Evolutionary conservation across 2,888 invertebrate species (phyloP), one percentile per base, ranked within the genome.

Genomic region (Aethes cnicana): DNA sequence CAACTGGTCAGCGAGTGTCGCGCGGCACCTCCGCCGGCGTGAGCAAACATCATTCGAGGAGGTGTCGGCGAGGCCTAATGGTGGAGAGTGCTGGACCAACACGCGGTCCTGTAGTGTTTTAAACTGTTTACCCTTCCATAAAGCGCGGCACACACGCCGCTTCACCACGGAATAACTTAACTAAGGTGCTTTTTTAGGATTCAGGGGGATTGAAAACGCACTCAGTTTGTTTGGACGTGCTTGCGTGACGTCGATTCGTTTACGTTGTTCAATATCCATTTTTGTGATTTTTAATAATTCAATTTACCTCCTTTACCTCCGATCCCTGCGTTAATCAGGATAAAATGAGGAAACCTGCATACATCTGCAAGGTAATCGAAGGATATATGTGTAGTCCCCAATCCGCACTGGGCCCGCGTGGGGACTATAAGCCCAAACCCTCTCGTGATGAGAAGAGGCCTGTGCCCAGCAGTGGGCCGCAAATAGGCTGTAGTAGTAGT

Each of bases 101-200:
- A 89, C 73, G 69, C 65, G 70, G 74, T 72, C 56, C 76, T 84
- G 80, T 84, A 86, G 89, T 90, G 89, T 90, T 89, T 90, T 90
- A 90, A 90, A 89, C 78, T 90, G 86, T 90, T 90, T 89, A 77
- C 84, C 77, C 77, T 84, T 76, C 88, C 89, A 89, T 89, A 89
- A 88, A 88, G 82, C 89, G 74, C 81, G 74, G 63, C 66, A 59
- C 58, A 58, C 55, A 69, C 67, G 68, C 64, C 69, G 67, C 63
- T 62, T 61, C 62, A 64, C 64, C 60, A 61, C 56, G 62, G 65
- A 37, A 49, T 37, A 49, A 46, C 41, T 46, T 33, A 50, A 54
- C 37, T 39, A 43, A 25, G 37, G 11, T 23, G n/a, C 23, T n/a
- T 35, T 49, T 50, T 37, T 54, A 35, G 41, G 46, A 36, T 23